Evolutionary conservation across 1,140 invertebrate genomes (phyloP).

Genomic region (Tribolium madens): DNA sequence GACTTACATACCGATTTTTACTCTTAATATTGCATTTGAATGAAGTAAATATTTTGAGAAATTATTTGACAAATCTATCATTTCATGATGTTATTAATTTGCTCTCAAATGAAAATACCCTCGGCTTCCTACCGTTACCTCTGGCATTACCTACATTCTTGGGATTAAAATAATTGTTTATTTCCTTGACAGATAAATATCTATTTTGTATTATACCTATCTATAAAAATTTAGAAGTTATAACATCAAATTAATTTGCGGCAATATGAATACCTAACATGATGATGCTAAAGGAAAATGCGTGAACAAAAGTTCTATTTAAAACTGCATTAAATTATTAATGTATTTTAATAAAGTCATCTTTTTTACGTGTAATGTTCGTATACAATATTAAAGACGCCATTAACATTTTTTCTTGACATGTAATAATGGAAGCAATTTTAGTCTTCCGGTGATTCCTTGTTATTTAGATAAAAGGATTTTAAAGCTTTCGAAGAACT

Average conservation of each 20-base stretch:
- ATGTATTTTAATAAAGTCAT: constrained; percentile 4
- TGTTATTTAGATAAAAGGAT: constrained; percentile 30
- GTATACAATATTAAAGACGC: constrained; percentile 14
- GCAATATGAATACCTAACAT: neutral
- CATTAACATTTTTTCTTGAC: constrained; percentile 14
- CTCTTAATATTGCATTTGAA: too few relatives aligned
- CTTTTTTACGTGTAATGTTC: constrained; percentile 1
- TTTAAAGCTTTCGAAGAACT: neutral
- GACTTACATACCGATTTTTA: too few relatives aligned
- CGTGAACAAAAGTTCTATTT: neutral
- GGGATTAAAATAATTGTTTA: too few relatives aligned
- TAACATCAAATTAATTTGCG: neutral
- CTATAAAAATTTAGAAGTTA: neutral
- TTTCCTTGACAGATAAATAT: too few relatives aligned
- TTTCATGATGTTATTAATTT: too few relatives aligned
- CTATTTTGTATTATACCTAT: neutral
- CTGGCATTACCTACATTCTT: too few relatives aligned
- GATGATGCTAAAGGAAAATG: neutral
- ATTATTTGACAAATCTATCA: too few relatives aligned
- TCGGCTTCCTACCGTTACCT: too few relatives aligned
- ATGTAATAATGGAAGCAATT: constrained; percentile 16
- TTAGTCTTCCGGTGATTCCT: constrained; percentile 20
- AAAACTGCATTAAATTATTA: neutral
- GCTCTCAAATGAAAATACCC: too few relatives aligned
- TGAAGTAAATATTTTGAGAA: too few relatives aligned